Evolutionary conservation across 2,113 vertebrate species (phyloP).

Genomic region (Cercocebus atys): DNA sequence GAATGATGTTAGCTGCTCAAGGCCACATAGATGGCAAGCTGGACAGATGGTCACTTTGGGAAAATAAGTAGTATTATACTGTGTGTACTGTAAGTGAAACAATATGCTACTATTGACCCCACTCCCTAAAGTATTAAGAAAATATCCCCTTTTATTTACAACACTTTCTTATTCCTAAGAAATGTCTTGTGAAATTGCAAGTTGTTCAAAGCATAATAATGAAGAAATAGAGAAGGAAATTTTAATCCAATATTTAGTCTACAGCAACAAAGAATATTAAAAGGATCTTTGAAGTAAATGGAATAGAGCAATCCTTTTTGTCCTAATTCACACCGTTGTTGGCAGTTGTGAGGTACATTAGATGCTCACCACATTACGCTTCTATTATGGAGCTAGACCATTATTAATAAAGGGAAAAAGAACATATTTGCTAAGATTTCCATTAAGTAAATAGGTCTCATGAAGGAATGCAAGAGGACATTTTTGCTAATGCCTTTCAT

Average conservation of each 20-base stretch:
- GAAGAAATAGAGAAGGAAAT: not conserved
- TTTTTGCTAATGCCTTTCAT: conserved; percentile 45
- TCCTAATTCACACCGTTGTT: conserved; percentile 20
- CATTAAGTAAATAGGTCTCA: conserved; percentile 64
- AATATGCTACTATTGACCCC: not conserved
- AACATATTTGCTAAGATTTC: conserved; percentile 46
- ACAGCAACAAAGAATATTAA: not conserved
- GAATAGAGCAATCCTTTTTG: conserved; percentile 38
- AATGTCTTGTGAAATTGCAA: conserved; percentile 26
- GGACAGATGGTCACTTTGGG: not conserved
- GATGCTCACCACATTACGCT: conserved; percentile 4
- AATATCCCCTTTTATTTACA: not conserved
- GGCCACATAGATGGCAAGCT: not conserved
- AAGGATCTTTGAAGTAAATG: conserved; percentile 38
- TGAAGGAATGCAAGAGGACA: conserved; percentile 31
- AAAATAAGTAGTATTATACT: not conserved
- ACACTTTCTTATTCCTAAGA: not conserved
- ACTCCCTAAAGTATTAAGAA: not conserved
- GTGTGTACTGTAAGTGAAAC: not conserved
- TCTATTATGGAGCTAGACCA: conserved; percentile 39
- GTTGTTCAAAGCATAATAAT: conserved; percentile 39
- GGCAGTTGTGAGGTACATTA: conserved; percentile 28
- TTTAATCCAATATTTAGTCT: conserved; percentile 48
- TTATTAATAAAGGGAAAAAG: conserved; percentile 60
- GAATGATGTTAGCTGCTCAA: not conserved